Conservation (phyloP, 2,113 vertebrate genomes). For the Sciurus niger region DNA sequence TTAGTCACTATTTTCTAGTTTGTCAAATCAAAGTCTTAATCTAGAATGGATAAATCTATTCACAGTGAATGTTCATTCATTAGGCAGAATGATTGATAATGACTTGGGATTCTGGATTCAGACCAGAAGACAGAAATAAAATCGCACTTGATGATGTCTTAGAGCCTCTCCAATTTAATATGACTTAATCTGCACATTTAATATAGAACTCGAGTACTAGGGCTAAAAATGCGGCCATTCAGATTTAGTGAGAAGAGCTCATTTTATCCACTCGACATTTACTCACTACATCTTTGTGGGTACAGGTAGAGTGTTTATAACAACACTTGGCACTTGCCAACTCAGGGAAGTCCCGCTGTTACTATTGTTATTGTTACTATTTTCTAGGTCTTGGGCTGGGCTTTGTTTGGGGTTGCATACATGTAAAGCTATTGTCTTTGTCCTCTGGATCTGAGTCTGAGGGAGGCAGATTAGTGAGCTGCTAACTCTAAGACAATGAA, state of each 20-base stretch:
- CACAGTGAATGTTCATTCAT: slow-evolving; percentile 74
- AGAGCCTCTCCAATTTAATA: slow-evolving; percentile 63
- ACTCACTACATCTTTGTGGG: not conserved
- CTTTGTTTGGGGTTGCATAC: not conserved
- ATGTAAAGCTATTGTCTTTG: not conserved
- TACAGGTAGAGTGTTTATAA: not conserved
- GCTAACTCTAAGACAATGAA: not conserved
- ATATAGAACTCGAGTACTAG: slow-evolving; percentile 44
- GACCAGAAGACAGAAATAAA: slow-evolving; percentile 77
- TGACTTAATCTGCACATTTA: slow-evolving; percentile 39
- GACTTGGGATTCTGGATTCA: slow-evolving; percentile 75
- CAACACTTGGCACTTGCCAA: not conserved
- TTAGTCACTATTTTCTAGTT: slow-evolving; percentile 66
- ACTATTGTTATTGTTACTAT: not conserved
- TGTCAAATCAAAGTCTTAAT: slow-evolving; percentile 67
- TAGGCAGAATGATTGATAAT: slow-evolving; percentile 73
- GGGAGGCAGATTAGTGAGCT: not conserved
- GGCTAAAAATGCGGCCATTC: slow-evolving; percentile 26
- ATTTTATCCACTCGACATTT: slow-evolving; percentile 42
- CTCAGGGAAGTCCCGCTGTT: not conserved
- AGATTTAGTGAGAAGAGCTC: slow-evolving; percentile 45
- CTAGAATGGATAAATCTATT: slow-evolving; percentile 71
- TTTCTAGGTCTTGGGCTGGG: not conserved
- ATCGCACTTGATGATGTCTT: slow-evolving; percentile 54
- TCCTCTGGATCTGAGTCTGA: not conserved